These are phyloP conservation scores for Caenorhabditis tropicalis DNA, from an alignment of 1,140 invertebrate genomes.

Conservation along the genomic window DNA sequence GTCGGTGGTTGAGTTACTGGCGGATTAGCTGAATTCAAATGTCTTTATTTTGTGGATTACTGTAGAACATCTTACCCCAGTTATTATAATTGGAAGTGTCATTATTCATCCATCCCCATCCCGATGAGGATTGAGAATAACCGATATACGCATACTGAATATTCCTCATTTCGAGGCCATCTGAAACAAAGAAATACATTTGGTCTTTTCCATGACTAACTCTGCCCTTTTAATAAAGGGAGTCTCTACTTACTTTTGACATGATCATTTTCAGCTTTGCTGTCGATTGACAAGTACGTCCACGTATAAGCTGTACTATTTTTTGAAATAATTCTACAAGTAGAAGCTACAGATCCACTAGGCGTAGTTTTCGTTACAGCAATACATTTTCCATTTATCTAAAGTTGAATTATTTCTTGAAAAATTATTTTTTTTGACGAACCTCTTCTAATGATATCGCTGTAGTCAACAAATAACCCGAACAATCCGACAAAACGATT, in stretches of 20 bases:
- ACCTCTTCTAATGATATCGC: not conserved
- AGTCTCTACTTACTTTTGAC: not conserved
- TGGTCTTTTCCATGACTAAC: no score
- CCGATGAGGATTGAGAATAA: not conserved
- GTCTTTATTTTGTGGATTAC: not conserved
- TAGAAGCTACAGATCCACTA: not conserved
- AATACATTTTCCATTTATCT: constrained; percentile 3
- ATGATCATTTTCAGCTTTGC: not conserved
- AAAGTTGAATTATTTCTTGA: not conserved
- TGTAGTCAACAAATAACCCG: no score
- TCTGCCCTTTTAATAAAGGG: not conserved
- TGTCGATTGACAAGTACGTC: not conserved
- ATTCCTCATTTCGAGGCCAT: not conserved
- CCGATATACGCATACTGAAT: not conserved
- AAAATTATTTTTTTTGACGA: not conserved
- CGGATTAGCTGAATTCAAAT: not conserved
- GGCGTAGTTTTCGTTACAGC: not conserved
- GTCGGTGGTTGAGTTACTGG: not conserved
- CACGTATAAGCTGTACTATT: not conserved
- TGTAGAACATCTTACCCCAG: not conserved
- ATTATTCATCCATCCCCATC: not conserved
- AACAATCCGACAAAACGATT: no score
- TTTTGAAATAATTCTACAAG: not conserved
- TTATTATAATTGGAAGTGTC: not conserved
- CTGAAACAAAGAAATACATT: no score